Conservation (phyloP, 2,888 invertebrate genomes). For the Eupithecia tripunctaria region DNA sequence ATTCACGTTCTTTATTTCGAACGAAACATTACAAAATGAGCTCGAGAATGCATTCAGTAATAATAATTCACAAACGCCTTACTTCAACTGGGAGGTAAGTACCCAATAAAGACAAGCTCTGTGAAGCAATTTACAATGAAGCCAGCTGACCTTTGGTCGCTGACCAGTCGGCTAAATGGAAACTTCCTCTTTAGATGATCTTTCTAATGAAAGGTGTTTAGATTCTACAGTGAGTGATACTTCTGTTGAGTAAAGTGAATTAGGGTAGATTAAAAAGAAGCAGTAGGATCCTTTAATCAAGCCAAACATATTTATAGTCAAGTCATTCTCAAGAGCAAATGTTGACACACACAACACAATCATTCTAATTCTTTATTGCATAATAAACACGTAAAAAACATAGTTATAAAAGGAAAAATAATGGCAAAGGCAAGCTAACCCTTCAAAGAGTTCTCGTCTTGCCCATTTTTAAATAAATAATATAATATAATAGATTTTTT, state of each 20-base stretch:
- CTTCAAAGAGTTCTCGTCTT: too few relatives aligned
- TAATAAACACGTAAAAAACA: too few relatives aligned
- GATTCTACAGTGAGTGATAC: slow-evolving; percentile 3
- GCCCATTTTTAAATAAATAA: too few relatives aligned
- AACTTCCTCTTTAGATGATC: slow-evolving; percentile 40
- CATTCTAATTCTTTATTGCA: not conserved
- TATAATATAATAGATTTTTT: too few relatives aligned
- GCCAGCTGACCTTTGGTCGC: slow-evolving; percentile 38
- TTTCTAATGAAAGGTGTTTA: slow-evolving; percentile 31
- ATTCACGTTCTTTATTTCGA: not conserved
- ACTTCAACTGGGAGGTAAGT: slow-evolving; percentile 2
- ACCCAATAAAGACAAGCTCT: slow-evolving; percentile 24
- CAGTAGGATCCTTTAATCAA: too few relatives aligned
- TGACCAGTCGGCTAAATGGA: slow-evolving; percentile 40
- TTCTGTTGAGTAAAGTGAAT: not conserved
- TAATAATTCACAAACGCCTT: slow-evolving; percentile 23
- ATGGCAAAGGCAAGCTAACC: too few relatives aligned
- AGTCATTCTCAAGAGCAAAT: not conserved
- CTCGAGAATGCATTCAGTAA: slow-evolving; percentile 16
- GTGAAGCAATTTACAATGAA: slow-evolving; percentile 43
- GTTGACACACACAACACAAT: not conserved
- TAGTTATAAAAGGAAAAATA: too few relatives aligned
- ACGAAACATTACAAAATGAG: not conserved
- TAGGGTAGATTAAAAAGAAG: not conserved
- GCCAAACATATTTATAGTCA: not conserved